Conservation (phyloP, 2,113 vertebrate genomes). For the Diphyllodes magnificus region DNA sequence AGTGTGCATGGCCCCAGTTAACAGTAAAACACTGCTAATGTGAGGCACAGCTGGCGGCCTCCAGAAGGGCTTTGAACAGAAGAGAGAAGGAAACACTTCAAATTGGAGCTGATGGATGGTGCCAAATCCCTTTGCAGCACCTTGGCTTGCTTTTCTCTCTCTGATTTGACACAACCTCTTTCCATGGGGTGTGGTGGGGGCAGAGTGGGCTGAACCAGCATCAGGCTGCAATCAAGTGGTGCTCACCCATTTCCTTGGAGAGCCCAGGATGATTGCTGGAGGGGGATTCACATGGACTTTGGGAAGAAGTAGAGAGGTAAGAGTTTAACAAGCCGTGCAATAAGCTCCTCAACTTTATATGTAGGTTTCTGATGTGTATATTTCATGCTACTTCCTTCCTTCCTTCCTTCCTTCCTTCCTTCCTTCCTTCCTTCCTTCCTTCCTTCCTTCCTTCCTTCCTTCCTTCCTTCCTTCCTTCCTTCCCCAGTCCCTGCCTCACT, state of each 20-base stretch:
- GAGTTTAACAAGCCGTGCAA: not conserved
- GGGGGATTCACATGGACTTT: not conserved
- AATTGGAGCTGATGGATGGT: not conserved
- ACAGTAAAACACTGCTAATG: not conserved
- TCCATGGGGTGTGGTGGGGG: rapidly evolving
- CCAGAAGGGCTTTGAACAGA: not conserved
- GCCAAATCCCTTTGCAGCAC: not conserved
- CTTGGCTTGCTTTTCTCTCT: not conserved
- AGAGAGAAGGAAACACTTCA: not conserved
- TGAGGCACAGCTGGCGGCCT: not conserved
- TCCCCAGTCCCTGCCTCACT: not conserved
- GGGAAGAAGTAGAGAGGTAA: not conserved
- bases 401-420: not conserved
- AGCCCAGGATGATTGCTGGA: not conserved
- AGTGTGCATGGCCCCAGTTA: not conserved
- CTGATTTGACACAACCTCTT: not conserved
- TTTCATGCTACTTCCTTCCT: not conserved
- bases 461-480: not conserved
- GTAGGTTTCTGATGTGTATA: not conserved
- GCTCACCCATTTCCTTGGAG: not conserved
- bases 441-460: not conserved
- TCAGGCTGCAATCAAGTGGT: not conserved
- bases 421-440: not conserved
- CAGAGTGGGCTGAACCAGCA: not conserved
- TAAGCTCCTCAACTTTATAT: not conserved